Evolutionary conservation across 35 echinoderm and acorn worm species (phyloP), one percentile per base, ranked within the genome.

Genomic region (Acanthaster planci): DNA sequence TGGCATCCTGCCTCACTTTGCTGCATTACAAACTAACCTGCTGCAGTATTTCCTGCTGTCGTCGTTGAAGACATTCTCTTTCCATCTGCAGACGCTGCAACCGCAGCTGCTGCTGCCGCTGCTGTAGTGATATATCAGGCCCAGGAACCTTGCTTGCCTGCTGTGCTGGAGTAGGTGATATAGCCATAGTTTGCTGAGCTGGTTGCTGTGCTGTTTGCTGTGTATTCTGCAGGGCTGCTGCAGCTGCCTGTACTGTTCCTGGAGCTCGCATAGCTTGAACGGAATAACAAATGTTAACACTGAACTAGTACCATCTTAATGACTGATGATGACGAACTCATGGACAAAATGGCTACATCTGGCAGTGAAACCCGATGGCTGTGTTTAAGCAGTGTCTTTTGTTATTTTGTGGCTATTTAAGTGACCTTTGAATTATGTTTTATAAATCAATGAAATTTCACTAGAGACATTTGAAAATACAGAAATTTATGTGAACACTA

Each of bases 71-170:
- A 40, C 92, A 84, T 38, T 99, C 96, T 36, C 96, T 86, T 78
- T 99, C 96, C 92, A 93, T 86, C 84, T 94, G 89, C 51, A 99
- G 64, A 80, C 92, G 80, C 53, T 91, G 89, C 32, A 99, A 86
- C 67, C 96, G 80, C 67, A 92, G 53, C 84, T 94, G 85, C 64
- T 99, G 96, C 51, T 99, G 96, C 47, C 81, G 85, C 58, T 94
- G 92, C 67, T 94, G 92, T 39, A 83, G 38, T 55, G 79, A 67
- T 67, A 77, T 40, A 68, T 31, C 10, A 78, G 52, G 8, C 30
- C 29, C 77, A 10, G 80, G 30, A n/a, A 47, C 18, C 79, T 44
- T 42, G 80, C 58, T 29, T 27, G 56, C 47, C 60, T 82, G 87
- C 19, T 60, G 51, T 29, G 75, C 55, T 21, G 55, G 84, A 60